Conservation (phyloP, 2,113 vertebrate genomes). For the Aythya baeri region DNA sequence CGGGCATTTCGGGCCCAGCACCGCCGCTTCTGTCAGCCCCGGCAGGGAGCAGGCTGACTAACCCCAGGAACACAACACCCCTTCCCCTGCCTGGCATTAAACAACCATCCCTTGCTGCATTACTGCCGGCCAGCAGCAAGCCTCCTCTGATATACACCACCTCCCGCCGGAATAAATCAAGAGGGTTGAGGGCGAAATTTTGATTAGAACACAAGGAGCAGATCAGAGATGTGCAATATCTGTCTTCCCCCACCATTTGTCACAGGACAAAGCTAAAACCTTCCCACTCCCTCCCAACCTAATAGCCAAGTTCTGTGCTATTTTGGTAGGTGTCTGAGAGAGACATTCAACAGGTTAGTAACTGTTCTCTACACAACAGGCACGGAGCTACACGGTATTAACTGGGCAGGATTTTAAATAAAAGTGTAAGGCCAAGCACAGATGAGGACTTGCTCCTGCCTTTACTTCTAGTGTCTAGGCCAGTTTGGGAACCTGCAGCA, state of each 20-base stretch:
- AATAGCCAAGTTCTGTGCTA: background rate
- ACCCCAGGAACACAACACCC: background rate
- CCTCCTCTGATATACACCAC: background rate
- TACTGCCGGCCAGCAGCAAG: background rate
- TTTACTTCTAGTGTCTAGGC: accelerated
- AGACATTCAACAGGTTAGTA: background rate
- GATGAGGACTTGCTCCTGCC: background rate
- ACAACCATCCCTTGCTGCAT: background rate
- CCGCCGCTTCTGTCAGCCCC: background rate
- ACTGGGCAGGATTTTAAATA: background rate
- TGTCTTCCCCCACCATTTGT: background rate
- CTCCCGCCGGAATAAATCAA: background rate
- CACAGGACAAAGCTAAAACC: background rate
- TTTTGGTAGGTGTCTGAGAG: background rate
- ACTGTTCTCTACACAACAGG: background rate
- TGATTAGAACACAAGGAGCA: background rate
- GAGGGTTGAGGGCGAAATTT: background rate
- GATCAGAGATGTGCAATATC: background rate
- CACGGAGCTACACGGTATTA: background rate
- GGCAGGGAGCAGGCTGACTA: background rate
- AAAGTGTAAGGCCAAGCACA: background rate
- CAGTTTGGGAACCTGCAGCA: accelerated
- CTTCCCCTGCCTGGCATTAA: background rate
- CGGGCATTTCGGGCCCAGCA: background rate
- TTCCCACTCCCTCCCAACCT: background rate